Percentiles rank a stretch among this genome's conserved stretches.
Evolutionary conservation across 2,888 invertebrate species (phyloP).

Genomic region (Ephialtes manifestator): DNA sequence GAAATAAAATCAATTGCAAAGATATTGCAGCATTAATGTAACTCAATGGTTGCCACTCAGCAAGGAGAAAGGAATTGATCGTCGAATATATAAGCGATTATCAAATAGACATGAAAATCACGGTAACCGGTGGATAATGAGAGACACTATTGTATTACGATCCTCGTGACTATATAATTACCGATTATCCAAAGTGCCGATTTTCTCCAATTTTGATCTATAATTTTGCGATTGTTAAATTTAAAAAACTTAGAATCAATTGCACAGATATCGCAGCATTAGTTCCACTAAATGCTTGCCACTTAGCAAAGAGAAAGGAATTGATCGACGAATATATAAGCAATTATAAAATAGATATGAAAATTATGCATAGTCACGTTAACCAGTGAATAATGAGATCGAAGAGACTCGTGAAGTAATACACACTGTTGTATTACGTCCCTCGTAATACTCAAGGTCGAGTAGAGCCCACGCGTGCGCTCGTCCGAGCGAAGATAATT

Average conservation of each 20-base stretch:
- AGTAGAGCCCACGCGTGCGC: conserved; percentile 48
- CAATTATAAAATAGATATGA: neutral
- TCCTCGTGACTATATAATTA: too few species aligned
- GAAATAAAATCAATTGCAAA: neutral
- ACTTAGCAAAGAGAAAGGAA: neutral
- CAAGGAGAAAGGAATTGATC: neutral
- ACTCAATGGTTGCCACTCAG: neutral
- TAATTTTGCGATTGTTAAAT: neutral
- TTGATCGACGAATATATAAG: conserved; percentile 11
- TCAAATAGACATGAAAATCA: neutral
- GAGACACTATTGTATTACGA: conserved; percentile 20
- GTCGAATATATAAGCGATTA: neutral
- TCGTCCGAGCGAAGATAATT: conserved; percentile 53
- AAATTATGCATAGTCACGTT: neutral
- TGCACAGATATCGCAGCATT: neutral
- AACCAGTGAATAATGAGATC: conserved; percentile 21
- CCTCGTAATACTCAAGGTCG: conserved; percentile 51
- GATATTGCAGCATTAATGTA: neutral
- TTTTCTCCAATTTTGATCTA: neutral
- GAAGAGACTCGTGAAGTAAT: conserved; percentile 24
- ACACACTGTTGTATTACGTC: conserved; percentile 16
- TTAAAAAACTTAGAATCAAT: neutral
- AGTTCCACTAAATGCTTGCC: neutral
- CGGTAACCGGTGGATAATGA: conserved; percentile 14
- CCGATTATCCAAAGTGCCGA: too few species aligned